Conservation (phyloP, 1,140 invertebrate genomes). For the Drosophila littoralis region DNA sequence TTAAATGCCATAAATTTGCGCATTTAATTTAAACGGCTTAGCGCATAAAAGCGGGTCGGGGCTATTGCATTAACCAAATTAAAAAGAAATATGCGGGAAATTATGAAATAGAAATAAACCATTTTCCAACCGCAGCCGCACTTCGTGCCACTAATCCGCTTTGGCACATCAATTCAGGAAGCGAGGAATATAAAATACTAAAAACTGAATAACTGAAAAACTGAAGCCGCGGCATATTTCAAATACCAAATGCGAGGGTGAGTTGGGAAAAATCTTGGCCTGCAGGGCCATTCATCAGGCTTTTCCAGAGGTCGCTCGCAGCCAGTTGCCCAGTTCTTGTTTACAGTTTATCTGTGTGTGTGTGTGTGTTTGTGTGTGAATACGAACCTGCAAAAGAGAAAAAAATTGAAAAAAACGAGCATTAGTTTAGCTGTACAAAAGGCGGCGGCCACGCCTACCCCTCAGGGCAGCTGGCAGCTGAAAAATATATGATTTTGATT, state of each 20-base stretch:
- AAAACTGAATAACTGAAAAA: slow-evolving; percentile 14
- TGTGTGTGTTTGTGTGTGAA: slow-evolving; percentile 34
- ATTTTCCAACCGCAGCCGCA: slow-evolving; percentile 30
- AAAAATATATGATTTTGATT: slow-evolving; percentile 42
- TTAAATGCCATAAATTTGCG: slow-evolving; percentile 54
- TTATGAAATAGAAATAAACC: slow-evolving; percentile 43
- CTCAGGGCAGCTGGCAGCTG: slow-evolving; percentile 27
- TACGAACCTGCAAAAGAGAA: slow-evolving; percentile 69
- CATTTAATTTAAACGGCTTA: slow-evolving; percentile 39
- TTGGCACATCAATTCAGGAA: slow-evolving; percentile 63
- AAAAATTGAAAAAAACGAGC: slow-evolving; percentile 34
- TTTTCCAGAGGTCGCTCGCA: slow-evolving; percentile 33
- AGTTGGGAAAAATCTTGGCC: slow-evolving; percentile 17
- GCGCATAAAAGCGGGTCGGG: not conserved
- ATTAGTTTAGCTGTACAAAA: slow-evolving; percentile 62
- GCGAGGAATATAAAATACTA: slow-evolving; percentile 19
- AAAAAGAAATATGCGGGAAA: slow-evolving; percentile 54
- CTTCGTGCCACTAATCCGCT: slow-evolving; percentile 64
- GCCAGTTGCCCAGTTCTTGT: slow-evolving; percentile 22
- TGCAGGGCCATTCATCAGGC: slow-evolving; percentile 60
- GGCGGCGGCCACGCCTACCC: slow-evolving; percentile 46
- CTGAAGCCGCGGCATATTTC: slow-evolving; percentile 46
- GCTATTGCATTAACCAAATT: slow-evolving; percentile 70
- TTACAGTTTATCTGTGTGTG: slow-evolving; percentile 13
- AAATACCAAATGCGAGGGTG: slow-evolving; percentile 23